Base-by-base conservation (phyloP, 1,140 invertebrate species). In the Drosophila navojoa region DNA sequence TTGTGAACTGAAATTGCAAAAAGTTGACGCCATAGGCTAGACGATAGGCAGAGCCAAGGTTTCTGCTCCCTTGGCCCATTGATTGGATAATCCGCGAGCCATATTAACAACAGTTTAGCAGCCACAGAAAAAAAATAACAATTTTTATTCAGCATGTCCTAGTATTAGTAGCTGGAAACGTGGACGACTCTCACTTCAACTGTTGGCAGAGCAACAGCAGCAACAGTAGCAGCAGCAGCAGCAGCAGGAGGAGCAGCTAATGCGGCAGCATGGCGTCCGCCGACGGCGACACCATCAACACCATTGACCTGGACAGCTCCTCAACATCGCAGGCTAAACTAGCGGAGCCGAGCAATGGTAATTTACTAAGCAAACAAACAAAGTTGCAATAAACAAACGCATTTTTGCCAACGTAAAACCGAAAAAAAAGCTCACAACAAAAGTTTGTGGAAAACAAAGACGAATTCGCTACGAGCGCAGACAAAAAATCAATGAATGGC, bases 251-350 rank as follows among this genome's bases (percentile, higher is more conserved):
- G 38, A 47, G 62, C 57, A 71, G 70, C 58, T 70, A 59, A 61
- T 49, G 66, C 70, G 58, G 62, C 75, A 86, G 64, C 55, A 95
- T 95, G 95, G 95, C 95, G 94, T 95, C 95, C 91, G 94, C 94
- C 80, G 82, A 87, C 75, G 94, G 94, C 66, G 94, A 95, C 90
- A 94, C 93, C 87, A 93, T 94, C 80, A 94, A 95, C 92, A 94
- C 93, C 92, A 95, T 95, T 86, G 94, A 95, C 92, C 93, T 94
- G 81, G 93, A 93, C 53, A 79, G 82, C 72, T 91, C 91, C 54
- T 91, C 81, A 4, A 79, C 86, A 71, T 91, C 91, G 32, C 89
- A 90, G 67, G 82, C 84, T 7, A 91, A 90, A 74, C 75, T 79
- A 50, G 78, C 73, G 22, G 90, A 91, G 29, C 58, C 76, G 49